Percentiles rank a stretch among this genome's conserved stretches.
Evolutionary conservation across 1,140 invertebrate genomes (phyloP).

Genomic region (Nasonia vitripennis): DNA sequence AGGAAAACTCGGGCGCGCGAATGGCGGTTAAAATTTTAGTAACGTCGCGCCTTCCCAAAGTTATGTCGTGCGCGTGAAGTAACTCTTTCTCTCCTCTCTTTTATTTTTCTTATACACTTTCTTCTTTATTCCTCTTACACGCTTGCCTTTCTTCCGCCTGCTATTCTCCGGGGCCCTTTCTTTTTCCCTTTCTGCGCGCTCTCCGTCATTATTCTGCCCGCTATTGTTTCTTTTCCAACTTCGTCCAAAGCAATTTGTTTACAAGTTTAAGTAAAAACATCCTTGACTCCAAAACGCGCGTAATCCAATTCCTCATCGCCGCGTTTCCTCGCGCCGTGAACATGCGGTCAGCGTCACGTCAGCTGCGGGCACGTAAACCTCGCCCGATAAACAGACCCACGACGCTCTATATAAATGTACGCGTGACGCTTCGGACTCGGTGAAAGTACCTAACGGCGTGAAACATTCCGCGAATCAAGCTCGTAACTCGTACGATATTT

Average conservation of each 20-base stretch:
- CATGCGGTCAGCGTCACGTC: neutral
- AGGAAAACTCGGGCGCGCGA: constrained; percentile 24
- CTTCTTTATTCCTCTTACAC: neutral
- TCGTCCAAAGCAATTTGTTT: neutral
- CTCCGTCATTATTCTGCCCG: neutral
- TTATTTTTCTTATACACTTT: neutral
- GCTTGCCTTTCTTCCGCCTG: neutral
- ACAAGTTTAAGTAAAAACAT: neutral
- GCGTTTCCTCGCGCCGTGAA: too few species aligned
- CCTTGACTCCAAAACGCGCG: too few species aligned
- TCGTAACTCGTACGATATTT: neutral
- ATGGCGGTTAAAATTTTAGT: constrained; percentile 26
- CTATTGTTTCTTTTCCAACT: neutral
- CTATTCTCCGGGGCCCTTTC: neutral
- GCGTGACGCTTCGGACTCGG: neutral
- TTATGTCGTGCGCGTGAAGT: neutral
- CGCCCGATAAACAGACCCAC: neutral
- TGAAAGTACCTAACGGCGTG: neutral
- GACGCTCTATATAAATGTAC: neutral
- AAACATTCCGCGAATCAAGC: neutral
- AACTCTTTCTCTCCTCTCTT: neutral
- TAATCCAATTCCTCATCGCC: too few species aligned
- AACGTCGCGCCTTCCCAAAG: constrained; percentile 4
- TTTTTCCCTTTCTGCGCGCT: neutral
- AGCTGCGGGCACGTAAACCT: neutral